A percentile compares a stretch with the other conserved stretches of the same genome.
These are phyloP conservation scores for Pteropus rufus DNA, from an alignment of 2,797 vertebrate genomes.

Conservation along the genomic window DNA sequence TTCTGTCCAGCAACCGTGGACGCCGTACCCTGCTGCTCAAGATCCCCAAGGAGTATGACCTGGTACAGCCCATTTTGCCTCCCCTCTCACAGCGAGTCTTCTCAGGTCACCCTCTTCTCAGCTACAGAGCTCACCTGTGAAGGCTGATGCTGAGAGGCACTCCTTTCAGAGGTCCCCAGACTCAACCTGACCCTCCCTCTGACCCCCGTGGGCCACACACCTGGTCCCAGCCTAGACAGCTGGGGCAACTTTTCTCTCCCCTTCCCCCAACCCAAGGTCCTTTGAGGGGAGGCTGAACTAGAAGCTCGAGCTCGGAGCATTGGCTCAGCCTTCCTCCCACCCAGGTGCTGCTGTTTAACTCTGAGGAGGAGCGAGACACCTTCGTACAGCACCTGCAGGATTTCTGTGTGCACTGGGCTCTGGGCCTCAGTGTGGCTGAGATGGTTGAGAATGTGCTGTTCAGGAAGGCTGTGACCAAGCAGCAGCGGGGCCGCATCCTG, in stretches of 20 bases:
- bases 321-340: neutral
- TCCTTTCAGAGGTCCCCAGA: neutral
- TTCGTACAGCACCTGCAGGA: slow-evolving; percentile 83
- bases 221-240: neutral
- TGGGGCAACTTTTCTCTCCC: neutral
- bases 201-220: neutral
- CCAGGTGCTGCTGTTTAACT: slow-evolving; percentile 93
- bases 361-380: slow-evolving; percentile 82
- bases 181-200: neutral
- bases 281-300: neutral
- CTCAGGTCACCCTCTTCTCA: neutral
- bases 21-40: slow-evolving; percentile 88
- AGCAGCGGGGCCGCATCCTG: slow-evolving; percentile 91
- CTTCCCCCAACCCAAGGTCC: neutral
- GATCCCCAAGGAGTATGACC: slow-evolving; percentile 93
- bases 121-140: neutral
- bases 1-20: slow-evolving; percentile 86
- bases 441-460: slow-evolving; percentile 88
- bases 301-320: neutral
- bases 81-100: neutral
- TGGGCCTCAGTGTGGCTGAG: slow-evolving; percentile 80
- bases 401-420: slow-evolving; percentile 68
- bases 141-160: neutral
- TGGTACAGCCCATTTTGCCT: slow-evolving; percentile 83
- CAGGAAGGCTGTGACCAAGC: slow-evolving; percentile 89